A percentile compares a stretch with the other conserved stretches of the same genome.
Conservation (phyloP, 2,797 vertebrate genomes). For the Acridotheres tristis region DNA sequence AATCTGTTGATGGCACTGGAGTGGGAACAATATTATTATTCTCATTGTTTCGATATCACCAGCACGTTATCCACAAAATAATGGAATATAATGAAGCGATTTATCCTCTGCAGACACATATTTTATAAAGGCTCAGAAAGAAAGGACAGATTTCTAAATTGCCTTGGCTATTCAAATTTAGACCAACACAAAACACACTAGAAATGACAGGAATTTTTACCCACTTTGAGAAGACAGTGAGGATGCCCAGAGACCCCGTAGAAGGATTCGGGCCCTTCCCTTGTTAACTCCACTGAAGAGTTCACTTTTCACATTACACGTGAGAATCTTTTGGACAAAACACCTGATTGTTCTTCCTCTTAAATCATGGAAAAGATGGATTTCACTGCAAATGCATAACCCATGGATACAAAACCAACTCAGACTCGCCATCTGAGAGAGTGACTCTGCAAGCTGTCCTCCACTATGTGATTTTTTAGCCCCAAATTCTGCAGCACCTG, state of each 20-base stretch:
- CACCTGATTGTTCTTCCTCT: background rate
- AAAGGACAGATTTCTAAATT: slow-evolving; percentile 49
- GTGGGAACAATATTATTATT: slow-evolving; percentile 51
- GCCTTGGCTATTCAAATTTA: slow-evolving; percentile 32
- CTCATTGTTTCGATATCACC: slow-evolving; percentile 51
- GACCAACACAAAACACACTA: background rate
- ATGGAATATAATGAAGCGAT: slow-evolving; percentile 40
- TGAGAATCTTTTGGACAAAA: background rate
- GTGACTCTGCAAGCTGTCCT: background rate
- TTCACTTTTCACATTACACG: background rate
- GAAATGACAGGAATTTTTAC: slow-evolving; percentile 5
- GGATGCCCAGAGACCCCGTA: fast-evolving
- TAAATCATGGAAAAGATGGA: background rate
- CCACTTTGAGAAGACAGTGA: background rate
- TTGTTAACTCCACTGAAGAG: background rate
- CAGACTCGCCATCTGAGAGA: fast-evolving
- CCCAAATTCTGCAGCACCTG: background rate
- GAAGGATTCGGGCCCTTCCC: background rate
- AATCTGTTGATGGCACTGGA: slow-evolving; percentile 42
- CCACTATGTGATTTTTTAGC: fast-evolving
- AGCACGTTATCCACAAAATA: slow-evolving; percentile 52
- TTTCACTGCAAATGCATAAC: background rate
- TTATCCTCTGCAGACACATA: slow-evolving; percentile 11
- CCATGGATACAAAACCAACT: background rate
- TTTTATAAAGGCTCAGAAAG: slow-evolving; percentile 18